Base-by-base conservation (phyloP, 2,113 vertebrate species). In the Ammodytes marinus region DNA sequence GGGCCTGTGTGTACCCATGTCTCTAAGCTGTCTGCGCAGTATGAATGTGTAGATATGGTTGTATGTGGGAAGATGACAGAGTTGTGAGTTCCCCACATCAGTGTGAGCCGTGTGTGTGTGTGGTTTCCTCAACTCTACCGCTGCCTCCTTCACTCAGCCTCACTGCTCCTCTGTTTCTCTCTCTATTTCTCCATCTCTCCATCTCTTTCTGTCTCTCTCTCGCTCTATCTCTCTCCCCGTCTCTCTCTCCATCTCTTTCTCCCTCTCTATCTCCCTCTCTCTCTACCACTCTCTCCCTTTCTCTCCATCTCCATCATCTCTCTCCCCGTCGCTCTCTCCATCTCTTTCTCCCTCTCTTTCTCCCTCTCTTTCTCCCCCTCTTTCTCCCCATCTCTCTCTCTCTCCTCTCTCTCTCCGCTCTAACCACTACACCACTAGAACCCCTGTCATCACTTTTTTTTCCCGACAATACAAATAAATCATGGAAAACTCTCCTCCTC, bases 51-150 rank as follows among this genome's bases (percentile, higher is more conserved):
- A 50, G 67, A 67, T 55, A 65, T 43, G 54, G 39, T 14, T 69
- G 39, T 61, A 73, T 70, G 87, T 85, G 80, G 80, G 82, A 11
- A 53, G 79, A 80, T 82, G 73, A 82, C 83, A 81, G 83, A 80
- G 39, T 54, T 83, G 1, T 86, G 79, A 47, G 58, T 74, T 84
- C 46, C 74, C 89, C 87, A 87, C 89, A 91, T 89, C 87, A 91
- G 80, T 67, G 85, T 77, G 68, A 15, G 75, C 61, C n/a, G 52
- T 82, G 73, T 82, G 80, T 71, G 73, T 84, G 84, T 83, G 84
- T 74, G 89, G 89, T 87, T 90, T 90, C 70, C 77, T 83, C 53
- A 53, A 39, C 67, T 40, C 75, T 54, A 85, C 72, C 66, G 47
- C 86, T 78, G 81, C 84, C 86, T 84, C 82, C 86, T 86, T 58